A percentile compares a stretch with the other conserved stretches of the same genome.
These are phyloP conservation scores for Kryptolebias ocellatus DNA, from an alignment of 2,797 vertebrate genomes.

Conservation along the genomic window DNA sequence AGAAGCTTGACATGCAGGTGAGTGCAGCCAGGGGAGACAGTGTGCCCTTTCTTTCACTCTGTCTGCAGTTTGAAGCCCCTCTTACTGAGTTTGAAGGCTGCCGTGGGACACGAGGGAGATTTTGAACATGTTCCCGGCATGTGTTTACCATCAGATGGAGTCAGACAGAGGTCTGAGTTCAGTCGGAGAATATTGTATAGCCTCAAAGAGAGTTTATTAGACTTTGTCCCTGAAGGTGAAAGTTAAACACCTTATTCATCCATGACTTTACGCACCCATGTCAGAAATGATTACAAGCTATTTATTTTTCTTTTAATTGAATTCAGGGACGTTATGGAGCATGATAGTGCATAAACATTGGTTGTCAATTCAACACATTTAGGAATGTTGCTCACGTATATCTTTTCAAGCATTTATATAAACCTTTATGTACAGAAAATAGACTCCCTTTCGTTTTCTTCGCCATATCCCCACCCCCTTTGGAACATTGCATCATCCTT, in stretches of 20 bases:
- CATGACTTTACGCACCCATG: background rate
- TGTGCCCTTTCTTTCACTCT: conserved; percentile 18
- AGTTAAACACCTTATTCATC: conserved; percentile 21
- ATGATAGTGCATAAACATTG: too few relatives aligned
- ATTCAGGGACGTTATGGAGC: too few relatives aligned
- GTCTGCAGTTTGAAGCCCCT: conserved; percentile 43
- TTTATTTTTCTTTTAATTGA: too few relatives aligned
- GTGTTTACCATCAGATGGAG: conserved; percentile 53
- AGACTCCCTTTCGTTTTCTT: too few relatives aligned
- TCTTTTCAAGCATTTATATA: too few relatives aligned
- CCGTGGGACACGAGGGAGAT: conserved; percentile 32
- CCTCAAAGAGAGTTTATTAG: conserved; percentile 24
- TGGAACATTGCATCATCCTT: background rate
- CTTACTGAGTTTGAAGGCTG: conserved; percentile 34
- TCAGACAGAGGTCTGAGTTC: conserved; percentile 40
- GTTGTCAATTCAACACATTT: too few relatives aligned
- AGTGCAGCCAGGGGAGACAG: conserved; percentile 28
- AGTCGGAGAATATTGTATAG: conserved; percentile 23
- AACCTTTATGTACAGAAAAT: too few relatives aligned
- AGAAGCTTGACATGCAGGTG: conserved; percentile 42
- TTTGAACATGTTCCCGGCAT: conserved; percentile 38
- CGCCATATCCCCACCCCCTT: too few relatives aligned
- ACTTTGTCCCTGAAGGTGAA: conserved; percentile 17
- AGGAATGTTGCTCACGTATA: too few relatives aligned
- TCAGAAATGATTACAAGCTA: background rate